Percentiles rank a stretch among this genome's conserved stretches.
Evolutionary conservation across 2,113 vertebrate genomes (phyloP).

Genomic region (Murina feae): DNA sequence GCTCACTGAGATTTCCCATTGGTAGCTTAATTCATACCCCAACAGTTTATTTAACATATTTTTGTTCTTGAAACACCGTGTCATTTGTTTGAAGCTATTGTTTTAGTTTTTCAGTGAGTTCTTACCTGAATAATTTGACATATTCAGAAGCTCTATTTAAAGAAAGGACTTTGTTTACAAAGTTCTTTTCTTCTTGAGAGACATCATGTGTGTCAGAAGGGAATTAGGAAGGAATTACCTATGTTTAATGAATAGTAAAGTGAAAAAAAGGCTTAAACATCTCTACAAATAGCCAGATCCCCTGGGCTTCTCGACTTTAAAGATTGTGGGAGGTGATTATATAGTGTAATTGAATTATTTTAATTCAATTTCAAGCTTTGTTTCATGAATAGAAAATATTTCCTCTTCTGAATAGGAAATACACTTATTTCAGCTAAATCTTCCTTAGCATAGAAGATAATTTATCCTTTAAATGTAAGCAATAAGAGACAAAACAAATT

Average conservation of each 20-base stretch:
- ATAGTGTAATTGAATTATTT: constrained; percentile 82
- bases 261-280: constrained; percentile 70
- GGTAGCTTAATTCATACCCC: constrained; percentile 60
- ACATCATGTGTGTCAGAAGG: constrained; percentile 69
- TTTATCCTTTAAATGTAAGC: constrained; percentile 67
- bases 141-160: constrained; percentile 75
- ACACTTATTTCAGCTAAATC: constrained; percentile 68
- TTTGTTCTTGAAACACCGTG: constrained; percentile 72
- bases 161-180: constrained; percentile 67
- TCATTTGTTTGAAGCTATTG: constrained; percentile 74
- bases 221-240: constrained; percentile 79
- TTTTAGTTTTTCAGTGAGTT: constrained; percentile 66
- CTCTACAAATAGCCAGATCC: constrained; percentile 66
- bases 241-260: constrained; percentile 81
- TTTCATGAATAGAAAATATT: constrained; percentile 78
- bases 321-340: constrained; percentile 79
- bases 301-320: constrained; percentile 63
- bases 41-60: constrained; percentile 73
- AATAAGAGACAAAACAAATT: constrained; percentile 59
- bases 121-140: constrained; percentile 75
- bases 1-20: constrained; percentile 41
- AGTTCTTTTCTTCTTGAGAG: constrained; percentile 77
- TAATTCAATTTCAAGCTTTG: constrained; percentile 80
- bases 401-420: constrained; percentile 71
- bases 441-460: constrained; percentile 62